Conservation (phyloP, 2,797 vertebrate species). For the Muscicapa striata region DNA sequence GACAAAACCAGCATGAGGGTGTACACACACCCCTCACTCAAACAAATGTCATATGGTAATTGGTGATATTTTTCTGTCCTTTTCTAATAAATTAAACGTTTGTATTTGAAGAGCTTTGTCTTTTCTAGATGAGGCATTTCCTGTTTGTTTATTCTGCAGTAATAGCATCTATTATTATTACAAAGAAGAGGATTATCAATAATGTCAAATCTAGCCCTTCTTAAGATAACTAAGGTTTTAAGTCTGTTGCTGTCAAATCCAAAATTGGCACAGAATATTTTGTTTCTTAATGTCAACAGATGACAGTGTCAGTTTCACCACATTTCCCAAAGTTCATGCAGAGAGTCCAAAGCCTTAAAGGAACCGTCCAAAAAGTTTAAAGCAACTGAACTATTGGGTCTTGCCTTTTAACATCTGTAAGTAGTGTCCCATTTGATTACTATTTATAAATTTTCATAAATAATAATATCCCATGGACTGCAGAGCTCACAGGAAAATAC, state of each 20-base stretch:
- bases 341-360: not conserved
- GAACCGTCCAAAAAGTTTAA: not conserved
- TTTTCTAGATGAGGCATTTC: not conserved
- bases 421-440: not conserved
- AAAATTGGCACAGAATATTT: not conserved
- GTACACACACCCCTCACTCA: not conserved
- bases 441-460: not conserved
- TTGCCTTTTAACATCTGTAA: not conserved
- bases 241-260: not conserved
- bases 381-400: not conserved
- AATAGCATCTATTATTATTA: not conserved
- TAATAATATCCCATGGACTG: not conserved
- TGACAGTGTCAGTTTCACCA: not conserved
- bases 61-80: not conserved
- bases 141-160: not conserved
- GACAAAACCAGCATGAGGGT: not conserved
- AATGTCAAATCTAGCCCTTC: not conserved
- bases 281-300: not conserved
- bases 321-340: not conserved
- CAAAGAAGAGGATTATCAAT: not conserved
- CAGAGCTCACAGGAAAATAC: not conserved
- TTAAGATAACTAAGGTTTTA: not conserved
- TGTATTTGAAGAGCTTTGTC: not conserved
- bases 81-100: not conserved
- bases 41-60: not conserved